phyloP scores from a whole-genome alignment of 2,113 vertebrate genomes.

The Phalacrocorax aristotelis region DNA sequence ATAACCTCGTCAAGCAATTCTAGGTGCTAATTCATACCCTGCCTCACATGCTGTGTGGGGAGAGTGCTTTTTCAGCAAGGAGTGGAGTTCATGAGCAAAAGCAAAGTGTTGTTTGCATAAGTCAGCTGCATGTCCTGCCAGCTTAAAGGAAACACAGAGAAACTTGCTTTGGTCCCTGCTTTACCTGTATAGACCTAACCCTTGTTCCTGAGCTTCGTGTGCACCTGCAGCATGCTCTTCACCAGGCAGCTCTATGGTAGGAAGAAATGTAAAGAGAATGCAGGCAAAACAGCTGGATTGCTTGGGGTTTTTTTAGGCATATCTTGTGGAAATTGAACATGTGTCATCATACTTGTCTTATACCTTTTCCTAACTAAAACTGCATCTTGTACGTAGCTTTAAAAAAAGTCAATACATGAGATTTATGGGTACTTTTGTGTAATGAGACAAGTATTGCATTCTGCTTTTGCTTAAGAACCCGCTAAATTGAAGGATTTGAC shows the following conservation, averaged over 20 bases:
- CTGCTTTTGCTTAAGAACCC: background rate
- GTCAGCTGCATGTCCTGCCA: background rate
- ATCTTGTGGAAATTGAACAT: background rate
- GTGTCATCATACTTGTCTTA: background rate
- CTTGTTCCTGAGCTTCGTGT: background rate
- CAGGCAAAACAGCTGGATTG: background rate
- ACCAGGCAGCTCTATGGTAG: background rate
- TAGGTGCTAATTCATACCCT: background rate
- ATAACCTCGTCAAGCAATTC: background rate
- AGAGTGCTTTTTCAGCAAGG: background rate
- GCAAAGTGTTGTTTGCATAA: background rate
- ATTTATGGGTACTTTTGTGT: background rate
- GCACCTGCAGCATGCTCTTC: background rate
- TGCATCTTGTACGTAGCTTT: background rate
- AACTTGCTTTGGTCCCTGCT: background rate
- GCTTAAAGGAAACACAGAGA: background rate
- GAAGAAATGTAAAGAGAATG: background rate
- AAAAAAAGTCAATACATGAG: background rate
- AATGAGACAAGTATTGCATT: background rate
- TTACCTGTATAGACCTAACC: background rate
- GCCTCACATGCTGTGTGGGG: rapidly evolving
- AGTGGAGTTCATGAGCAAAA: background rate
- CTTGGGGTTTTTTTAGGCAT: background rate
- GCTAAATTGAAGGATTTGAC: background rate
- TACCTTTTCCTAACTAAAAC: background rate